Evolutionary conservation across 2,113 vertebrate genomes (phyloP), one percentile per base, ranked within the genome.

Genomic region (Oophaga pumilio): DNA sequence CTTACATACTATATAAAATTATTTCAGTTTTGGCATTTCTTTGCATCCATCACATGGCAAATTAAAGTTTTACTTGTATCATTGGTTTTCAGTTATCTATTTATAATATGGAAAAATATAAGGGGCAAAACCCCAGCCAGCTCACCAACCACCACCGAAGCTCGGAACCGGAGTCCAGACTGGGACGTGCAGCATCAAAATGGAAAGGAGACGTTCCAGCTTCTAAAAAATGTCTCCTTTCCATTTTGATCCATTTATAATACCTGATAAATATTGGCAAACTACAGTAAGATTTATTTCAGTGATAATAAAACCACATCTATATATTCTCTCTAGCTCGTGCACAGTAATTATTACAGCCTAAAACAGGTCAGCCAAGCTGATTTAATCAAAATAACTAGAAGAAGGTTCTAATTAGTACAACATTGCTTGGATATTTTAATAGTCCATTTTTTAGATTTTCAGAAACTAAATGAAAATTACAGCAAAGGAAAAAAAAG

Each of bases 361-460:
- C 71, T 74, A 74, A 74, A 74, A 50, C 71, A 74, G 71, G 71
- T 74, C 71, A 74, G 71, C 71, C 71, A 74, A 74, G 22, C 71
- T 74, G 71, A 74, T 74, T 74, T 74, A 49, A 74, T 74, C 71
- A 74, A 50, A 74, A 50, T 74, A 74, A 74, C 71, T 74, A 74
- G 71, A 33, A 74, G 71, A 50, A 50, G 9, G 33, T 50, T 74
- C 33, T 74, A 74, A 74, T 74, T 74, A 74, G 22, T 18, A 49
- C 26, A 74, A 74, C 18, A 74, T 74, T 74, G 33, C 71, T 22
- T 50, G 43, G 71, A 50, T 74, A 49, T 74, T 22, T 50, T 74
- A 20, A 74, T 50, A 8, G 71, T 74, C 71, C 50, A 50, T 20
- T 74, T 43, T 43, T n/a, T n/a, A 50, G 26, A 17, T 28, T 33